Conservation (phyloP, 2,888 invertebrate genomes). For the Ctena decussata region DNA sequence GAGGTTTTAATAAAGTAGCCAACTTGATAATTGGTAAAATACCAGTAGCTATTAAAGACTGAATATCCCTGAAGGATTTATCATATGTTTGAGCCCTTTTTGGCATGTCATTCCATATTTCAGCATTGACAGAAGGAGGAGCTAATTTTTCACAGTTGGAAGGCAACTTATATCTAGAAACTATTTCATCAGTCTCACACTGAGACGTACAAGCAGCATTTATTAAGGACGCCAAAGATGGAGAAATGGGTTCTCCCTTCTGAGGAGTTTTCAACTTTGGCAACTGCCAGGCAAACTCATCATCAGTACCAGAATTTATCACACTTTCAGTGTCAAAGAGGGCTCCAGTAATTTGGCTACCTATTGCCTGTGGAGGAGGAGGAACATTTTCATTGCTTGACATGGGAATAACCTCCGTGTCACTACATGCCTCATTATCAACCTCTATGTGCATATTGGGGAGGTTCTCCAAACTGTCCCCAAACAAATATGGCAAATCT, state of each 20-base stretch:
- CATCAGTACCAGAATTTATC: too few species aligned
- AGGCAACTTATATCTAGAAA: constrained; percentile 20
- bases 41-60: constrained; percentile 6
- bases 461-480: too few species aligned
- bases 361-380: too few species aligned
- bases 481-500: too few species aligned
- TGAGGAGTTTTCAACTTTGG: not conserved
- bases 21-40: constrained; percentile 22
- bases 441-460: too few species aligned
- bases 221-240: constrained; percentile 16
- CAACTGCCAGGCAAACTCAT: not conserved
- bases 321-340: too few species aligned
- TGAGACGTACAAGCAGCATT: constrained; percentile 5
- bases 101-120: constrained; percentile 21
- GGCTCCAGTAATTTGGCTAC: too few species aligned
- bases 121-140: constrained; percentile 14
- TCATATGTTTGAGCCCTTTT: not conserved
- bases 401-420: too few species aligned
- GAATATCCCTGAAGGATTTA: constrained; percentile 24
- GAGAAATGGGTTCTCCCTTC: not conserved
- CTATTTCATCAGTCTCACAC: constrained; percentile 8
- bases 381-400: too few species aligned
- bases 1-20: not conserved
- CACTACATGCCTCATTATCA: too few species aligned
- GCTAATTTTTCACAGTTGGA: constrained; percentile 6